phyloP scores from a whole-genome alignment of 2,888 invertebrate species.

The Tyria jacobaeae region DNA sequence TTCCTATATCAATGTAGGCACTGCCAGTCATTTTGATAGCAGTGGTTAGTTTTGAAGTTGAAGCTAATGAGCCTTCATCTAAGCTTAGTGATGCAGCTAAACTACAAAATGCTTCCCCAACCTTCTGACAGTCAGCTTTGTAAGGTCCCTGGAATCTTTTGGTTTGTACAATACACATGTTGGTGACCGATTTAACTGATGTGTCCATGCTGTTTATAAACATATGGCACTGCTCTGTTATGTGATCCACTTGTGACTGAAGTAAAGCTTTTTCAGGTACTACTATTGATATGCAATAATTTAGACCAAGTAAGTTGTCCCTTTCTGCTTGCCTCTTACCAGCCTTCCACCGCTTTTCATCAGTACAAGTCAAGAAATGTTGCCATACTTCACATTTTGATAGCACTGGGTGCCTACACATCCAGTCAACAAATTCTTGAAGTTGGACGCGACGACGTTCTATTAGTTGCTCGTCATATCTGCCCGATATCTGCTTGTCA shows the following conservation, averaged over 20 bases:
- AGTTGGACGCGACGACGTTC: conserved; percentile 97
- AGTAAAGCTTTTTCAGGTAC: conserved; percentile 93
- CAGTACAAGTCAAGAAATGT: conserved; percentile 98
- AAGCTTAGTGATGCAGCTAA: conserved; percentile 94
- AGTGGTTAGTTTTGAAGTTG: conserved; percentile 90
- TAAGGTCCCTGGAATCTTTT: conserved; percentile 95
- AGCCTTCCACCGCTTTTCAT: conserved; percentile 98
- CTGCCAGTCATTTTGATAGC: conserved; percentile 95
- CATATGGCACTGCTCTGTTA: conserved; percentile 93
- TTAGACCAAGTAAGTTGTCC: conserved; percentile 95
- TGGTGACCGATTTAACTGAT: conserved; percentile 93
- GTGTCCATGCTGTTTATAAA: conserved; percentile 95
- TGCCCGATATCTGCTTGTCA: conserved; percentile 98
- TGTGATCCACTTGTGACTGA: conserved; percentile 91
- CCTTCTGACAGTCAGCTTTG: conserved; percentile 95
- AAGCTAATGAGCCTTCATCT: conserved; percentile 89
- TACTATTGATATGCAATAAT: conserved; percentile 95
- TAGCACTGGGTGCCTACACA: conserved; percentile 98
- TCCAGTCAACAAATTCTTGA: conserved; percentile 98
- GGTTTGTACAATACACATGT: conserved; percentile 93
- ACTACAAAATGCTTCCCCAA: conserved; percentile 94
- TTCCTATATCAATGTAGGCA: conserved; percentile 95
- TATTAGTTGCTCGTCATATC: conserved; percentile 99
- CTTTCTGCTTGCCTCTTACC: conserved; percentile 98
- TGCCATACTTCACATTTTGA: conserved; percentile 97